These are phyloP conservation scores for Arctia plantaginis DNA, from an alignment of 2,888 invertebrate species.

Conservation along the genomic window DNA sequence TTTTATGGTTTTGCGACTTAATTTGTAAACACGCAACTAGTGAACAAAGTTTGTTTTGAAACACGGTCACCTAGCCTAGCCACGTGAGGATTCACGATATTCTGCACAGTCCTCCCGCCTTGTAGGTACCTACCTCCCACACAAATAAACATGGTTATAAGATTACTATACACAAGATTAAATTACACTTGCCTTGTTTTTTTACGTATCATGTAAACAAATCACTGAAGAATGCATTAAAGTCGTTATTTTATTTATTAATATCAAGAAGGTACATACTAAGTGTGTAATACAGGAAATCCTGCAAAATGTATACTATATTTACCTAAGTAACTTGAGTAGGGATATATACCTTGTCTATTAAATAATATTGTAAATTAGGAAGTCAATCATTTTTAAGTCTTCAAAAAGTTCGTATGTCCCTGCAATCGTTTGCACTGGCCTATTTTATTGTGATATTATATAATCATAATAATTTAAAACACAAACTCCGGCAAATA, in stretches of 20 bases:
- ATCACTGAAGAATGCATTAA: background rate
- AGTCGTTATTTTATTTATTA: background rate
- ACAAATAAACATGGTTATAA: background rate
- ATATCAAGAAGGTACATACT: background rate
- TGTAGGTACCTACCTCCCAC: conserved; percentile 12
- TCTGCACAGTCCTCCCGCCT: conserved; percentile 21
- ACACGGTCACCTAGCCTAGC: conserved; percentile 54
- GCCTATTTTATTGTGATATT: conserved; percentile 50
- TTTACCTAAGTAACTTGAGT: background rate
- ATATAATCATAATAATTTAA: background rate
- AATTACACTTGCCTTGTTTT: background rate
- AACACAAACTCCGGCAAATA: conserved; percentile 52
- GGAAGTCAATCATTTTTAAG: conserved; percentile 2
- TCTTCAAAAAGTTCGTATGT: conserved; percentile 6
- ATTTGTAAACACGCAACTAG: conserved; percentile 73
- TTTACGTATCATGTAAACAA: background rate
- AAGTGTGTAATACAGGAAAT: conserved; percentile 1
- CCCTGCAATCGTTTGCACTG: conserved; percentile 40
- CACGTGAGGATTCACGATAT: conserved; percentile 60
- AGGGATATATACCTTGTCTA: background rate
- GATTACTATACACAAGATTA: too few species aligned
- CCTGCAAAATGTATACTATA: background rate
- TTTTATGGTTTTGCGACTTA: conserved; percentile 53
- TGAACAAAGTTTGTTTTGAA: conserved; percentile 77
- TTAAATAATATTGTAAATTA: background rate